Conservation (phyloP, 2,888 invertebrate species). For the Orthosia gracilis region DNA sequence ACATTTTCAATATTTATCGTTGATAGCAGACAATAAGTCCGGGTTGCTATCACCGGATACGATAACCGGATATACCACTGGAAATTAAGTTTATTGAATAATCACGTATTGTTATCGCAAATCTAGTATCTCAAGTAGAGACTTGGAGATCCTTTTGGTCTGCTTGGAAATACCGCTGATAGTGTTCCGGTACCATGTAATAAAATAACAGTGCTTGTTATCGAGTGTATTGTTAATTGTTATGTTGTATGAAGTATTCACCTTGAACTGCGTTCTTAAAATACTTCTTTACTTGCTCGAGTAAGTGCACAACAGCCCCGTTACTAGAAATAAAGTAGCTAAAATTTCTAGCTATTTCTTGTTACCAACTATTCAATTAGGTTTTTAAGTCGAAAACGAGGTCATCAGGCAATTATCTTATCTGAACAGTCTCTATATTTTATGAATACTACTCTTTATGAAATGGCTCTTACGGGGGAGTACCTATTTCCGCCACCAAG, state of each 20-base stretch:
- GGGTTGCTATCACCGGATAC: neutral
- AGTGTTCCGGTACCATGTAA: neutral
- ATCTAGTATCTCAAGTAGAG: too few species aligned
- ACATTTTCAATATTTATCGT: too few species aligned
- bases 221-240: neutral
- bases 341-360: too few species aligned
- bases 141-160: too few species aligned
- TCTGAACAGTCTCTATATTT: too few species aligned
- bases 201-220: neutral
- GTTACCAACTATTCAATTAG: neutral
- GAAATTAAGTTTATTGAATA: neutral
- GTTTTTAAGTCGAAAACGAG: neutral
- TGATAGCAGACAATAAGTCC: neutral
- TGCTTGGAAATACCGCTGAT: neutral
- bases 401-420: neutral
- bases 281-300: neutral
- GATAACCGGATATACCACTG: neutral
- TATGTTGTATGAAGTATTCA: neutral
- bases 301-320: too few species aligned
- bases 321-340: too few species aligned
- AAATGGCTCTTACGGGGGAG: neutral
- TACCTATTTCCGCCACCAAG: neutral
- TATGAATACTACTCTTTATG: neutral
- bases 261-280: neutral
- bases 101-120: neutral